A percentile compares a stretch with the other conserved stretches of the same genome.
Conservation (phyloP, 1,140 invertebrate genomes). For the Colletes gigas region DNA sequence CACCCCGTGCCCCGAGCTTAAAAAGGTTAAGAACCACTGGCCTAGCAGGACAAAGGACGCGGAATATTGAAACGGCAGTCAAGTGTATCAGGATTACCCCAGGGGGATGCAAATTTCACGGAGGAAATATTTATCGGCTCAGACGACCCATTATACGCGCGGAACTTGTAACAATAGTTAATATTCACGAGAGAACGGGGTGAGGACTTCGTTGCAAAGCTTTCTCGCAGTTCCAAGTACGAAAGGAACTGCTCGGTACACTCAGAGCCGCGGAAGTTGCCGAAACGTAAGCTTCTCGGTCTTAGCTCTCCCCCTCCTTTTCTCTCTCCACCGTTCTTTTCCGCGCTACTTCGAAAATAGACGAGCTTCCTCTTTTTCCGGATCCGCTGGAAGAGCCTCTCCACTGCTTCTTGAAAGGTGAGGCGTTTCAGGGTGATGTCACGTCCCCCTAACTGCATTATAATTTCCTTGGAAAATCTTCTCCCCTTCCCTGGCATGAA, state of each 20-base stretch:
- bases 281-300: slow-evolving; percentile 39
- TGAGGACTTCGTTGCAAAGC: background rate
- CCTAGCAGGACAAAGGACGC: too few species aligned
- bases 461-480: slow-evolving; percentile 41
- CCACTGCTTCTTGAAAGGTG: slow-evolving; percentile 13
- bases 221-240: slow-evolving; percentile 9
- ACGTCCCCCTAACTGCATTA: slow-evolving; percentile 48
- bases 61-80: background rate
- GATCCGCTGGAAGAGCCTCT: background rate
- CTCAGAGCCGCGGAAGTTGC: slow-evolving; percentile 14
- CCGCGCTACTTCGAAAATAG: slow-evolving; percentile 4
- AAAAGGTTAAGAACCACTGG: background rate
- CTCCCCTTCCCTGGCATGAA: background rate
- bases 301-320: background rate
- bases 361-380: slow-evolving; percentile 3
- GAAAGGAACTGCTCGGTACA: background rate
- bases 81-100: background rate
- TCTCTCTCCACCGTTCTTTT: background rate
- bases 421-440: slow-evolving; percentile 5
- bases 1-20: too few species aligned
- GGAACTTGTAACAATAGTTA: slow-evolving; percentile 33
- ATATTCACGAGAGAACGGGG: slow-evolving; percentile 32
- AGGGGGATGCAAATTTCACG: background rate
- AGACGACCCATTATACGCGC: slow-evolving; percentile 9
- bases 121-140: slow-evolving; percentile 11